phyloP scores from a whole-genome alignment of 1,140 invertebrate genomes.

The Dendroctonus valens region DNA sequence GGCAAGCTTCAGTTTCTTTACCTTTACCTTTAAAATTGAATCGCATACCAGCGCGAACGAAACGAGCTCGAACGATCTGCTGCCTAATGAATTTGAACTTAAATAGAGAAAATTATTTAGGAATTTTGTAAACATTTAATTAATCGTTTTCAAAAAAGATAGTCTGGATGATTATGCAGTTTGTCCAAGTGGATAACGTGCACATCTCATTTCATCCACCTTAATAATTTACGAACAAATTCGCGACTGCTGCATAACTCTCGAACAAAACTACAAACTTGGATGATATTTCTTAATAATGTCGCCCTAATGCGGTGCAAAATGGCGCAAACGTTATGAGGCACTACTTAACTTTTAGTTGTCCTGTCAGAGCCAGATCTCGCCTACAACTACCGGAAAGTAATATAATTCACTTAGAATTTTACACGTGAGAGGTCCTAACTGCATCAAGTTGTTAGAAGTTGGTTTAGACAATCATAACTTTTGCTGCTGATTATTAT shows the following conservation, averaged over 20 bases:
- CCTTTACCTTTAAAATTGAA: too few relatives aligned
- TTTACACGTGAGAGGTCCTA: conserved; percentile 22
- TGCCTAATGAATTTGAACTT: too few relatives aligned
- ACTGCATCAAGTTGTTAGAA: conserved; percentile 14
- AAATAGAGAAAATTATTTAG: too few relatives aligned
- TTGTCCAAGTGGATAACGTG: too few relatives aligned
- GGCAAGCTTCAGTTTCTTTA: too few relatives aligned
- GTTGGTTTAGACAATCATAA: conserved; percentile 25
- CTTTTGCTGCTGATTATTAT: conserved; percentile 18
- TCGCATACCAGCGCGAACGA: too few relatives aligned
- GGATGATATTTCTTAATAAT: conserved; percentile 20
- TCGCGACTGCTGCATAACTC: conserved; percentile 9
- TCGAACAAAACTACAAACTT: conserved; percentile 21
- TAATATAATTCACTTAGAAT: conserved; percentile 17
- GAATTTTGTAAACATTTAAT: too few relatives aligned
- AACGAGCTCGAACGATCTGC: too few relatives aligned
- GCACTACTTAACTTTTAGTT: conserved; percentile 16
- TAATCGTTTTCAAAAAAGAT: too few relatives aligned
- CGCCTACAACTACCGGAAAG: conserved; percentile 17
- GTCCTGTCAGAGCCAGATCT: conserved; percentile 20
- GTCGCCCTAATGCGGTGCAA: conserved; percentile 15
- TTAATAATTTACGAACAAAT: conserved; percentile 7
- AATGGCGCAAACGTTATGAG: conserved; percentile 17
- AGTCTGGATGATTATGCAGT: too few relatives aligned
- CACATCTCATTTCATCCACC: background rate